Percentiles rank a stretch among this genome's conserved stretches.
Evolutionary conservation across 2,888 invertebrate genomes (phyloP).

Genomic region (Callimorpha dominula): DNA sequence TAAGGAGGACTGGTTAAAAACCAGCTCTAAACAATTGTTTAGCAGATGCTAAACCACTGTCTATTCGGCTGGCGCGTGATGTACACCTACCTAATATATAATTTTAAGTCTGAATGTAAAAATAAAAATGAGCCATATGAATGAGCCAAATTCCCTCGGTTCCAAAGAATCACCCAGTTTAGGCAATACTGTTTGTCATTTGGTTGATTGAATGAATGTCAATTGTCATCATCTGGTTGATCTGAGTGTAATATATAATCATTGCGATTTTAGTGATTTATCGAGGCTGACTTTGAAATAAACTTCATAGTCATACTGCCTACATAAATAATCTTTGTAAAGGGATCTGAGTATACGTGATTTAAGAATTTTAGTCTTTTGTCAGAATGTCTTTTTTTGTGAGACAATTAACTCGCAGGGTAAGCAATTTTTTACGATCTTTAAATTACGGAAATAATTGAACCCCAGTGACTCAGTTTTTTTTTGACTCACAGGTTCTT

Average conservation of each 20-base stretch:
- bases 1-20: too few species aligned
- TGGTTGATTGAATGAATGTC: too few species aligned
- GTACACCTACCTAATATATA: too few species aligned
- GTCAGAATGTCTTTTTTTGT: slow-evolving; percentile 69
- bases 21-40: too few species aligned
- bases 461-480: slow-evolving; percentile 15
- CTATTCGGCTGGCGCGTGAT: too few species aligned
- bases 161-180: too few species aligned
- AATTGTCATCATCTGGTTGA: too few species aligned
- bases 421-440: slow-evolving; percentile 43
- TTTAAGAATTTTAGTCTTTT: neutral
- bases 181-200: neutral
- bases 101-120: too few species aligned
- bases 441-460: neutral
- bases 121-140: too few species aligned
- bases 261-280: neutral
- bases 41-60: too few species aligned
- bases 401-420: slow-evolving; percentile 69
- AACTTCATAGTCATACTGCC: neutral
- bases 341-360: too few species aligned
- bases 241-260: neutral
- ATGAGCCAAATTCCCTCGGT: too few species aligned
- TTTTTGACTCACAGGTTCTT: slow-evolving; percentile 57
- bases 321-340: neutral
- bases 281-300: neutral